Evolutionary conservation across 2,113 vertebrate genomes (phyloP).

Genomic region (Leuciscus idus): DNA sequence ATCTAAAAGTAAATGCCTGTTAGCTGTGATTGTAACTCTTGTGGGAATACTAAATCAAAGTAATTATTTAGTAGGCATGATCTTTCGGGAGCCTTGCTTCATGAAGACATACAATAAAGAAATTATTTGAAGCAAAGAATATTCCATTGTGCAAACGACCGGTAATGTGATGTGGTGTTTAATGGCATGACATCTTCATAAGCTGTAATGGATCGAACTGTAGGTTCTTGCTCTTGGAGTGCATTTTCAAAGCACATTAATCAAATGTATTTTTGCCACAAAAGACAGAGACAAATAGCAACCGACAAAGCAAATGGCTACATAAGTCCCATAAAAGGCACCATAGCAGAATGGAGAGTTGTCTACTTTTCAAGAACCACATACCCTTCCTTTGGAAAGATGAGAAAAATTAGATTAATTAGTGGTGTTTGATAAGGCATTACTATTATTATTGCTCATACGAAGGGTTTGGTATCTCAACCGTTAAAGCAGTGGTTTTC

Average conservation of each 20-base stretch:
- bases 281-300: slow-evolving; percentile 40
- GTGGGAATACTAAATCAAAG: not conserved
- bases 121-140: not conserved
- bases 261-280: slow-evolving; percentile 38
- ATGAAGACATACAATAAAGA: slow-evolving; percentile 13
- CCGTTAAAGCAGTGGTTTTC: too few relatives aligned
- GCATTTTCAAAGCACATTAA: slow-evolving; percentile 51
- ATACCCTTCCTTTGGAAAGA: not conserved
- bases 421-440: too few relatives aligned
- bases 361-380: not conserved
- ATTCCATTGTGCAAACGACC: slow-evolving; percentile 13
- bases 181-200: not conserved
- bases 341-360: not conserved
- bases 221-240: not conserved
- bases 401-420: too few relatives aligned
- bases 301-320: slow-evolving; percentile 38
- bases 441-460: too few relatives aligned
- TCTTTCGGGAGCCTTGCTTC: not conserved
- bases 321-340: slow-evolving; percentile 43
- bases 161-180: slow-evolving; percentile 1
- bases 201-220: slow-evolving; percentile 35
- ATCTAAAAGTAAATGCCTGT: not conserved
- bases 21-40: not conserved
- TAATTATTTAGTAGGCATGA: slow-evolving; percentile 21
- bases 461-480: too few relatives aligned